These are phyloP conservation scores for Carduelis carduelis DNA, from an alignment of 2,797 vertebrate species.

Conservation along the genomic window DNA sequence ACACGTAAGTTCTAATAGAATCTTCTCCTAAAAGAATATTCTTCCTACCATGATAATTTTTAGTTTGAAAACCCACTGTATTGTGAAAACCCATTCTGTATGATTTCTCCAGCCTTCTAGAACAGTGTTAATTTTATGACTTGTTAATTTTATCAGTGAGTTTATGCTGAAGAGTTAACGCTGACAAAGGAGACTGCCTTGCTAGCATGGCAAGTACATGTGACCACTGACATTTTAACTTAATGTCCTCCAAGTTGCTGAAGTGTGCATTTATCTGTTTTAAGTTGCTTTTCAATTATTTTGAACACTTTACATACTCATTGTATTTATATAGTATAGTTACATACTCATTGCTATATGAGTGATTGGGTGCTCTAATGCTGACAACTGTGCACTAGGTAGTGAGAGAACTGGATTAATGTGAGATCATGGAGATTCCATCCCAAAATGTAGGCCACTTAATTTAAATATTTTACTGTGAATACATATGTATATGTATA, in stretches of 20 bases:
- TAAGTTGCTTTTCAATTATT: neutral
- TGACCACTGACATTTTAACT: neutral
- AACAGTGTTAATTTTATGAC: neutral
- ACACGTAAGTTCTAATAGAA: neutral
- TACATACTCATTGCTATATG: neutral
- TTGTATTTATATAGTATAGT: neutral
- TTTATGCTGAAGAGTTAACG: neutral
- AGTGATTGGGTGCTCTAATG: neutral
- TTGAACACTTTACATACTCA: neutral
- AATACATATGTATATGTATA: neutral
- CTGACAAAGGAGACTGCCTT: neutral
- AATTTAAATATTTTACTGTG: neutral
- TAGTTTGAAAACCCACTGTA: neutral
- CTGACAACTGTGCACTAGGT: neutral
- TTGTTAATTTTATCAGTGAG: neutral
- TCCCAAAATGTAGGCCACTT: neutral
- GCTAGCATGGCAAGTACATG: neutral
- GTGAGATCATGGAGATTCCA: neutral
- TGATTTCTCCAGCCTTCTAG: neutral
- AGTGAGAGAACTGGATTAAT: neutral
- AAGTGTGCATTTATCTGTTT: neutral
- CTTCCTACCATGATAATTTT: neutral
- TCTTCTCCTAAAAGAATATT: neutral
- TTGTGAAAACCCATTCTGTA: neutral
- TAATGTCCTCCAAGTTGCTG: neutral